phyloP scores from a whole-genome alignment of 2,888 invertebrate genomes.

The Amiota mariae region DNA sequence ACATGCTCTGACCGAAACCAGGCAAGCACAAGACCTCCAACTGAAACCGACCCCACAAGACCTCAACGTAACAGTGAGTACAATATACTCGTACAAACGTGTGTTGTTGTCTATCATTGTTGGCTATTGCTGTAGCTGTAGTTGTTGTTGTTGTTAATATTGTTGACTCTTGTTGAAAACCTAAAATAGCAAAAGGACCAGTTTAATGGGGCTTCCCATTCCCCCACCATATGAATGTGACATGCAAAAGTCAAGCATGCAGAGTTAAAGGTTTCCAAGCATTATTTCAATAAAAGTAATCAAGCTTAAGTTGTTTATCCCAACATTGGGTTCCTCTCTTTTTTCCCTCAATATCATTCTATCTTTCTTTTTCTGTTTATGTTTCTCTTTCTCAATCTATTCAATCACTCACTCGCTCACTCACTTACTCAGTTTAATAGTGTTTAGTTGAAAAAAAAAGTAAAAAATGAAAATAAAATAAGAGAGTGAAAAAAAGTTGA shows the following conservation, averaged over 20 bases:
- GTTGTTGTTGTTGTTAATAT: background rate
- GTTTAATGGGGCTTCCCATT: no score
- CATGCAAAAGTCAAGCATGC: conserved; percentile 24
- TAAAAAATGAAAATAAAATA: no score
- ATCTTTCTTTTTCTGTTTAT: background rate
- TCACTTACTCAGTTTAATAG: background rate
- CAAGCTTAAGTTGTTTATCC: conserved; percentile 11
- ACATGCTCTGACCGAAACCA: background rate
- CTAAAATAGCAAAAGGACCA: no score
- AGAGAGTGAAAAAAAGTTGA: background rate
- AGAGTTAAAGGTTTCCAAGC: conserved; percentile 27
- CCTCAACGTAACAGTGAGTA: background rate
- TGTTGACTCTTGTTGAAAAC: background rate
- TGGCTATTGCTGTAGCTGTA: no score
- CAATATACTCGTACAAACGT: background rate
- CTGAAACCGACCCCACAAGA: background rate
- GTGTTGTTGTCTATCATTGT: background rate
- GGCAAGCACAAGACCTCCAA: background rate
- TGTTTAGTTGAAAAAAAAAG: background rate
- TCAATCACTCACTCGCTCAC: background rate
- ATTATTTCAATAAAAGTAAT: conserved; percentile 30
- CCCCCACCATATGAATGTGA: background rate
- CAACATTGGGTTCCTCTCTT: background rate
- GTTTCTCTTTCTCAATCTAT: background rate
- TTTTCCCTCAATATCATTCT: background rate